Evolutionary conservation across 2,113 vertebrate species (phyloP).

Genomic region (Varanus salvator): DNA sequence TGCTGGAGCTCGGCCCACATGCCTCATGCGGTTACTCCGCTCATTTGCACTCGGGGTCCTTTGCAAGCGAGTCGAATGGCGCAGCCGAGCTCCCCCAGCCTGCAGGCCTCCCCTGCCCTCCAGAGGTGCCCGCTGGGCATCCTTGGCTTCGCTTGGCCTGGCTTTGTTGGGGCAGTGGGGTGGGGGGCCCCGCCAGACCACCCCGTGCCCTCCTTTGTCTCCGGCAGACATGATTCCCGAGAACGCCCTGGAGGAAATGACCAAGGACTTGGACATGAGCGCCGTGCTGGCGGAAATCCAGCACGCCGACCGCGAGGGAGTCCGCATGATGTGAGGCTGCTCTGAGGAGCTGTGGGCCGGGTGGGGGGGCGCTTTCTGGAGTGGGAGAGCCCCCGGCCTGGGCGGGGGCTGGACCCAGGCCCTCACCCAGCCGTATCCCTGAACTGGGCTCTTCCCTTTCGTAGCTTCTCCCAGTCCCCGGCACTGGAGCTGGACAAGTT

Average conservation of each 20-base stretch:
- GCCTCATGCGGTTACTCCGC: too few species aligned
- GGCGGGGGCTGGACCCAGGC: neutral
- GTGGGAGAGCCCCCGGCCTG: neutral
- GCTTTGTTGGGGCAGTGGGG: neutral
- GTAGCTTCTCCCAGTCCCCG: conserved; percentile 95
- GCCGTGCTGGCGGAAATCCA: conserved; percentile 90
- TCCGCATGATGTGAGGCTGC: conserved; percentile 91
- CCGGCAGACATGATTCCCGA: conserved; percentile 94
- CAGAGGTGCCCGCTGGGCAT: too few species aligned
- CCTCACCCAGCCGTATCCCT: neutral
- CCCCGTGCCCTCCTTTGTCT: neutral
- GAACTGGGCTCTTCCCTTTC: neutral
- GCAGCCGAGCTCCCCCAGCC: neutral
- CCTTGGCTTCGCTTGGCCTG: neutral
- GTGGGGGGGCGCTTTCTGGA: neutral
- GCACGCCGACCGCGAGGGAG: conserved; percentile 80
- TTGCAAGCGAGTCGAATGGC: neutral
- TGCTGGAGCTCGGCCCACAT: neutral
- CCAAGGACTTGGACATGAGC: conserved; percentile 96
- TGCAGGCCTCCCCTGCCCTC: neutral
- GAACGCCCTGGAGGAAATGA: conserved; percentile 98
- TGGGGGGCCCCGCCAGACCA: neutral
- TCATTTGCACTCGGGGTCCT: neutral
- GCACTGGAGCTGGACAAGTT: conserved; percentile 97
- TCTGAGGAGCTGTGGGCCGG: neutral